A percentile compares a stretch with the other conserved stretches of the same genome.
Evolutionary conservation across 1,140 invertebrate species (phyloP).

Genomic region (Drosophila takahashii): DNA sequence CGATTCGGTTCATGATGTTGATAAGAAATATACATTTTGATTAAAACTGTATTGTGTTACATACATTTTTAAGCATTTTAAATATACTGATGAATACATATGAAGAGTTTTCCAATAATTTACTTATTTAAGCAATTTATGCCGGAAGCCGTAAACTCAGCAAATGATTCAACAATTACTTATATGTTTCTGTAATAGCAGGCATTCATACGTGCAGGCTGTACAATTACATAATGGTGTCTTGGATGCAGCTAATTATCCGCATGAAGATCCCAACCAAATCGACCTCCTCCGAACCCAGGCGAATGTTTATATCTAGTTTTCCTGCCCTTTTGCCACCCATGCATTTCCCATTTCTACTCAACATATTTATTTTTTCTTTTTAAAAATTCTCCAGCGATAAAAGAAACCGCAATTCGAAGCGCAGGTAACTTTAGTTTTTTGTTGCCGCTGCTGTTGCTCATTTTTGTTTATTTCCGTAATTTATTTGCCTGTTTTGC

Average conservation of each 20-base stretch:
- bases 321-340: constrained; percentile 36
- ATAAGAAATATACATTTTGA: too few relatives aligned
- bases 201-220: neutral
- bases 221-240: constrained; percentile 27
- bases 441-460: constrained; percentile 14
- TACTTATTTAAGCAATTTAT: neutral
- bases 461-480: constrained; percentile 76
- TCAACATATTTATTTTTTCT: constrained; percentile 12
- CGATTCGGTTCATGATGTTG: too few relatives aligned
- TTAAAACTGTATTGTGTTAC: too few relatives aligned
- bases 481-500: constrained; percentile 71
- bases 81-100: too few relatives aligned
- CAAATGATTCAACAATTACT: constrained; percentile 1
- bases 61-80: neutral
- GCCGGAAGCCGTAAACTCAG: neutral
- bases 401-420: constrained; percentile 56
- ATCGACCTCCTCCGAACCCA: constrained; percentile 14
- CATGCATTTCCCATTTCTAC: constrained; percentile 21
- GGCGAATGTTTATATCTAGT: constrained; percentile 5
- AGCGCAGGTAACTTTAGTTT: constrained; percentile 53
- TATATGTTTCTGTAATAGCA: neutral
- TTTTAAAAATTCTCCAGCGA: constrained; percentile 28
- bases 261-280: constrained; percentile 10
- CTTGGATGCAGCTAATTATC: constrained; percentile 15
- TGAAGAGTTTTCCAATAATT: too few relatives aligned